Evolutionary conservation across 2,888 invertebrate genomes (phyloP).

Genomic region (Leucophenga montana): DNA sequence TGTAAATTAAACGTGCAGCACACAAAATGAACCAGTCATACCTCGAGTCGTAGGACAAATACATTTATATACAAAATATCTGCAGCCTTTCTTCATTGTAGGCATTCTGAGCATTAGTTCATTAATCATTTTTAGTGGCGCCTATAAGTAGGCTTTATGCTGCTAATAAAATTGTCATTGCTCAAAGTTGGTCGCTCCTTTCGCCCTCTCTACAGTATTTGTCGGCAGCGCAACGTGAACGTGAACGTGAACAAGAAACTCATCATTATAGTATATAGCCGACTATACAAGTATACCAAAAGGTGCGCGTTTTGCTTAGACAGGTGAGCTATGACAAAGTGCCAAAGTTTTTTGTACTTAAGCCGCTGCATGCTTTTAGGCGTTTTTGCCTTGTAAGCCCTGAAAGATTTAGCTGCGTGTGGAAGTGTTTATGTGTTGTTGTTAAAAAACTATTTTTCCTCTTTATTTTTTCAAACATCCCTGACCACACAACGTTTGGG

Average conservation of each 20-base stretch:
- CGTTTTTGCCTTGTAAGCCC: constrained; percentile 19
- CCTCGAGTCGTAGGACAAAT: too few relatives aligned
- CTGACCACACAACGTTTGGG: not conserved
- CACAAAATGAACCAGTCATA: too few relatives aligned
- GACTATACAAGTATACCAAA: constrained; percentile 43
- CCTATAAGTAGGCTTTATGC: constrained; percentile 64
- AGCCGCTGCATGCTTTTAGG: constrained; percentile 39
- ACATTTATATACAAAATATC: constrained; percentile 61
- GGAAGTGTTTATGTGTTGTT: constrained; percentile 53
- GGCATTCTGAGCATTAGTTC: constrained; percentile 38
- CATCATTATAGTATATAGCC: constrained; percentile 8
- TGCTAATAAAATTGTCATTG: constrained; percentile 65
- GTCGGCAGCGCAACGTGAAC: constrained; percentile 35
- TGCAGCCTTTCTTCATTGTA: constrained; percentile 55
- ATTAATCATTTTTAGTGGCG: constrained; percentile 68
- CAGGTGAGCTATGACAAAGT: constrained; percentile 56
- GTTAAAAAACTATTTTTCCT: constrained; percentile 66
- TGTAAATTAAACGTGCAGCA: too few relatives aligned
- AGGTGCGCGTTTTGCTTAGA: not conserved
- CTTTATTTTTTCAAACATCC: constrained; percentile 22
- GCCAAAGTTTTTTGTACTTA: constrained; percentile 53
- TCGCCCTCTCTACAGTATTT: constrained; percentile 41
- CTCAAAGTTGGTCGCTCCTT: not conserved
- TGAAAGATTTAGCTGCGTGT: constrained; percentile 31
- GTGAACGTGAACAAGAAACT: not conserved